Evolutionary conservation across 2,888 invertebrate genomes (phyloP), one percentile per base, ranked within the genome.

Genomic region (Harpalus rufipes): DNA sequence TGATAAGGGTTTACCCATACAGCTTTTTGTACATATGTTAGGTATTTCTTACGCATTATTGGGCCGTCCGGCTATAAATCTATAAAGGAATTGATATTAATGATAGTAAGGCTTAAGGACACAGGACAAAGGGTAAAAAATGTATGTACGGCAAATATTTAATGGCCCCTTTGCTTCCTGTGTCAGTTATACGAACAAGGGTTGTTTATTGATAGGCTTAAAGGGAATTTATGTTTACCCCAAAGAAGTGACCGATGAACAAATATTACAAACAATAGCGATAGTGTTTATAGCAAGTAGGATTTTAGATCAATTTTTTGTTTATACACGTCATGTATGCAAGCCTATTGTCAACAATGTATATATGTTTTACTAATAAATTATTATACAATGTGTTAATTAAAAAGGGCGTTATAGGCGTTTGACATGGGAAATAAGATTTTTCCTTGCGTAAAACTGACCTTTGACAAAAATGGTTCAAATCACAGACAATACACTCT

Each of bases 51-150:
- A 6, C 10, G 10, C 44, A 51, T 51, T 51, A 63, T 63, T 21
- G 59, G 25, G 12, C 10, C 7, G 41, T 80, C 14, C 7, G 7
- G 21, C n/a, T 68, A 68, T 72, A 81, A 68, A 81, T 81, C 72
- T 68, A 72, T 25, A 56, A 32, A 14, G 8, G 21, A 81, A 81
- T 81, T 81, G 81, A 81, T 72, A 81, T 81, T 81, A 81, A 81
- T 61, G 81, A 56, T 25, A 56, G 56, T 6, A 7, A 14, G 59
- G 59, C 58, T 81, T 63, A 81, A 81, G 65, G 63, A 65, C 44
- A 56, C 51, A n/a, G 14, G 51, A 72, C 58, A 80, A 25, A 21
- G 72, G 51, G 25, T 72, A 56, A 68, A 81, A 81, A 81, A 68
- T 80, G 41, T 61, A 80, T 80, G 80, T 61, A 32, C 56, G 18